A percentile compares a stretch with the other conserved stretches of the same genome.
These are phyloP conservation scores for Chiroxiphia lanceolata DNA, from an alignment of 2,797 vertebrate genomes.

Conservation along the genomic window DNA sequence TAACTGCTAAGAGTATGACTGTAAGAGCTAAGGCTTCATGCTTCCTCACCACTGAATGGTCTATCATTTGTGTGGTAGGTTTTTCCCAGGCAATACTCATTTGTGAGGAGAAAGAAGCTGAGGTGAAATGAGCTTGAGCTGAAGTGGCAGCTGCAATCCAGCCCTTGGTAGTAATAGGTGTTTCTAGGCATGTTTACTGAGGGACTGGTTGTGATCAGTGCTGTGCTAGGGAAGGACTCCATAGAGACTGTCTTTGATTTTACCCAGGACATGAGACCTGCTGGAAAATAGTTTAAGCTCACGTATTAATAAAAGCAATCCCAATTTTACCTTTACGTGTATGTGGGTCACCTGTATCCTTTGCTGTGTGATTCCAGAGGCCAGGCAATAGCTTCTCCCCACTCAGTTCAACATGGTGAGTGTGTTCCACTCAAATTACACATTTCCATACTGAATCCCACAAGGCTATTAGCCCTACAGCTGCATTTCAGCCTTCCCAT, in stretches of 20 bases:
- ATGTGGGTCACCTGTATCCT: background rate
- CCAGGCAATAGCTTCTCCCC: background rate
- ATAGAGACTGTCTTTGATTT: background rate
- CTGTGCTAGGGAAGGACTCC: background rate
- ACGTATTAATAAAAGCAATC: background rate
- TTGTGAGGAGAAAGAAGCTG: background rate
- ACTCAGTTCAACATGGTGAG: rapidly evolving
- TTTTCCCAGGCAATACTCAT: background rate
- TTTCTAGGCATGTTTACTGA: background rate
- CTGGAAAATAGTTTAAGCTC: background rate
- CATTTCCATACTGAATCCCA: background rate
- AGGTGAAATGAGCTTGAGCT: background rate
- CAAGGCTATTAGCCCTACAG: background rate
- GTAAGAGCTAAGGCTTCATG: background rate
- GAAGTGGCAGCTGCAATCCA: background rate
- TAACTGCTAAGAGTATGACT: background rate
- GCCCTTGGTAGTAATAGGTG: background rate
- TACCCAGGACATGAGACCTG: background rate
- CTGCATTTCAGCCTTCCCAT: background rate
- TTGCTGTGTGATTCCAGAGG: background rate
- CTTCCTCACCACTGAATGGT: background rate
- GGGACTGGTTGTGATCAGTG: background rate
- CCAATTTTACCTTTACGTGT: background rate
- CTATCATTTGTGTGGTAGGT: background rate
- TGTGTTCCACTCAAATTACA: background rate